Conservation (phyloP, 2,113 vertebrate species). For the Coregonus clupeaformis region DNA sequence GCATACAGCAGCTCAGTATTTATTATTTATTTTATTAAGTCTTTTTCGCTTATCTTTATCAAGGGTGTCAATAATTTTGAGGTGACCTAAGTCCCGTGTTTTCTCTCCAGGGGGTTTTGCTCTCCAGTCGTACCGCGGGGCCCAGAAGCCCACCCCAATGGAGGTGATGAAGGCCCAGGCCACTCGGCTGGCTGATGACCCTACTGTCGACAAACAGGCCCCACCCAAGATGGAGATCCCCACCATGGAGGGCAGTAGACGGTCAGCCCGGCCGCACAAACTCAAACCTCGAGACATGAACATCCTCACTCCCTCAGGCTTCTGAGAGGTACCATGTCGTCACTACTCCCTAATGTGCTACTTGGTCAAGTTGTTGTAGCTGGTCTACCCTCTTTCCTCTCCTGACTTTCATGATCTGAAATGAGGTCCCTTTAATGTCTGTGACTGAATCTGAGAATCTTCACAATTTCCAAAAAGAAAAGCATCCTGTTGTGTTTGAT, state of each 20-base stretch:
- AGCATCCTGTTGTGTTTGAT: neutral
- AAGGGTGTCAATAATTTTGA: no score
- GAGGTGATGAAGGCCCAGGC: conserved; percentile 88
- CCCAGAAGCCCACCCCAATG: conserved; percentile 89
- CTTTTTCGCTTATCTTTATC: no score
- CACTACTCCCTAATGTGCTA: neutral
- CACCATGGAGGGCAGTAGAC: conserved; percentile 74
- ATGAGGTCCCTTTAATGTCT: neutral
- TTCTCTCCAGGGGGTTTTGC: conserved; percentile 80
- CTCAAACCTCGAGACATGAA: conserved; percentile 88
- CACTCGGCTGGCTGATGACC: conserved; percentile 74
- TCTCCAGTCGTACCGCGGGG: conserved; percentile 84
- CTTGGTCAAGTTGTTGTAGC: neutral
- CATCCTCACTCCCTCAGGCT: conserved; percentile 87
- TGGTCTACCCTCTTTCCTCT: neutral
- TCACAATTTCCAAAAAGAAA: neutral
- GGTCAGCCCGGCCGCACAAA: conserved; percentile 77
- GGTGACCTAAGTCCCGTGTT: neutral
- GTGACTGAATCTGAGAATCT: neutral
- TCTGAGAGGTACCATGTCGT: conserved; percentile 56
- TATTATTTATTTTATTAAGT: no score
- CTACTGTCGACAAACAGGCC: conserved; percentile 68
- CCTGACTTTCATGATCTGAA: neutral
- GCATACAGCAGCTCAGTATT: no score
- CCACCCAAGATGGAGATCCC: conserved; percentile 91